A percentile compares a stretch with the other conserved stretches of the same genome.
phyloP scores from a whole-genome alignment of 2,888 invertebrate genomes.

The Thymelicus acteon region DNA sequence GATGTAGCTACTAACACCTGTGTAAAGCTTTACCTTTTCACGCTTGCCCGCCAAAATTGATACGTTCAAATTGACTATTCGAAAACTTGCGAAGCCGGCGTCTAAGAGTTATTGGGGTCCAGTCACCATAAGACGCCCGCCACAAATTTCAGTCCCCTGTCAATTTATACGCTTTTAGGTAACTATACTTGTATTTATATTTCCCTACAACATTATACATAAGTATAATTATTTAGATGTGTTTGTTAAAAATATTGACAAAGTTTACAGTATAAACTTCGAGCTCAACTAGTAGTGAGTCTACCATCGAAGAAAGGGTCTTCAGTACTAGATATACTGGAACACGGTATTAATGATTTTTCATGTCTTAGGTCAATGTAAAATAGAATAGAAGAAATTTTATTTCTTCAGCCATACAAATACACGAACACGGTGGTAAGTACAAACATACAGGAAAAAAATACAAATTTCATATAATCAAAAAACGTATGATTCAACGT shows the following conservation, averaged over 20 bases:
- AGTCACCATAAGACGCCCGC: constrained; percentile 64
- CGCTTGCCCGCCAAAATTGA: constrained; percentile 28
- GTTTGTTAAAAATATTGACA: constrained; percentile 32
- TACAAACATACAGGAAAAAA: too few relatives aligned
- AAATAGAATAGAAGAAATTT: too few relatives aligned
- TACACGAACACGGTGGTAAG: too few relatives aligned
- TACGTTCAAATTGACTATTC: constrained; percentile 58
- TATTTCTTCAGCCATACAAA: too few relatives aligned
- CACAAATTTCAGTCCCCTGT: constrained; percentile 70
- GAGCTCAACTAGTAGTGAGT: too few relatives aligned
- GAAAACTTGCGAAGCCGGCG: constrained; percentile 67
- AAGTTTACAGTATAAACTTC: not conserved
- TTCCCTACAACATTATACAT: constrained; percentile 36
- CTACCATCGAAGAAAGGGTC: too few relatives aligned
- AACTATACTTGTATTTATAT: constrained; percentile 50
- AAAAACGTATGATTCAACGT: too few relatives aligned
- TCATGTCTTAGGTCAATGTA: too few relatives aligned
- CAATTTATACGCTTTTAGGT: constrained; percentile 63
- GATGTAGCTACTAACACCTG: too few relatives aligned
- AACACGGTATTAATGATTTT: too few relatives aligned
- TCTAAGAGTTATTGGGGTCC: constrained; percentile 69
- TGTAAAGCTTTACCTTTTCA: constrained; percentile 3
- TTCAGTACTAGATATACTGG: too few relatives aligned
- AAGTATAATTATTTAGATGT: constrained; percentile 31
- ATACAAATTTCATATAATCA: too few relatives aligned